Evolutionary conservation across 2,888 invertebrate species (phyloP).

Genomic region (Hydroisotoma schaefferi): DNA sequence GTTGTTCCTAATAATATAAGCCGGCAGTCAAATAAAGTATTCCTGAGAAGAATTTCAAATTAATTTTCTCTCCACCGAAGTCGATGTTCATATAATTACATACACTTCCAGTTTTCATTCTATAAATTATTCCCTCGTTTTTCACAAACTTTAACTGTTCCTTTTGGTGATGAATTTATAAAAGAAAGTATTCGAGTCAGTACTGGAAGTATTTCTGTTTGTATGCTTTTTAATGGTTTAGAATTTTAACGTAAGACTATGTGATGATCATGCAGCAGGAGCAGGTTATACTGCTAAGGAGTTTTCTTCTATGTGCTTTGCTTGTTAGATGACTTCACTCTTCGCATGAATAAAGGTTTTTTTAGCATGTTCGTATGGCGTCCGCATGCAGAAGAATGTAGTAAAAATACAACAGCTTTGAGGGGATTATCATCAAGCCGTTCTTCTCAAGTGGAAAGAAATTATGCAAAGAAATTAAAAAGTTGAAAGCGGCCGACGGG

Average conservation of each 20-base stretch:
- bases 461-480: slow-evolving; percentile 6
- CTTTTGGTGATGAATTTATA: not conserved
- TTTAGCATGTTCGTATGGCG: too few species aligned
- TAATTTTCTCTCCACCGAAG: slow-evolving; percentile 13
- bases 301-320: too few species aligned
- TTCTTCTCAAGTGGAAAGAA: not conserved
- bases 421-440: not conserved
- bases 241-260: too few species aligned
- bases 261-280: too few species aligned
- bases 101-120: too few species aligned
- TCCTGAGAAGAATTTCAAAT: slow-evolving; percentile 25
- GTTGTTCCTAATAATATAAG: slow-evolving; percentile 4
- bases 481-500: not conserved
- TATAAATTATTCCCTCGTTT: not conserved
- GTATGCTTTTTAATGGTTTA: too few species aligned
- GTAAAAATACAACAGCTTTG: not conserved
- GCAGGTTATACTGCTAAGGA: too few species aligned
- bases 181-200: slow-evolving; percentile 5
- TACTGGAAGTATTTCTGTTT: too few species aligned
- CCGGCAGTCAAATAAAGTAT: too few species aligned
- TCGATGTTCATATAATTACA: not conserved
- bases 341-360: too few species aligned
- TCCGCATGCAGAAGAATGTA: too few species aligned
- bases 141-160: not conserved
- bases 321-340: too few species aligned